phyloP scores from a whole-genome alignment of 2,797 vertebrate genomes.

The Oryzias sinensis region DNA sequence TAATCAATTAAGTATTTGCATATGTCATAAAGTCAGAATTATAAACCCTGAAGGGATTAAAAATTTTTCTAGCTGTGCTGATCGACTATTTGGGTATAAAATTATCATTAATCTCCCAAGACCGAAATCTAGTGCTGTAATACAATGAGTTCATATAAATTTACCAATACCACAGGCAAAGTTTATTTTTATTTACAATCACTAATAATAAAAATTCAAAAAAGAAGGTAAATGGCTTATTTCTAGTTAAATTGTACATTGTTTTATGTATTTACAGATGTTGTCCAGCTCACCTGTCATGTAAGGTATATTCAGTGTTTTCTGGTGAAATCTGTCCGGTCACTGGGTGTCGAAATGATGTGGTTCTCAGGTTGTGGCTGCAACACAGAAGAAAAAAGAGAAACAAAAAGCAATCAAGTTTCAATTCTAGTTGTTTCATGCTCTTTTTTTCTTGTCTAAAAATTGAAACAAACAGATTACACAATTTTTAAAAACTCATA shows the following conservation, averaged over 20 bases:
- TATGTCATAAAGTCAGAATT: too few species aligned
- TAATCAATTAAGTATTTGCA: too few species aligned
- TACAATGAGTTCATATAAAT: too few species aligned
- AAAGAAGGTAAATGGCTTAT: not conserved
- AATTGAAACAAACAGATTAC: constrained; percentile 4
- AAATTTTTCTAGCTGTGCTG: too few species aligned
- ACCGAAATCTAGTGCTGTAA: too few species aligned
- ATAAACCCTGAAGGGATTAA: too few species aligned
- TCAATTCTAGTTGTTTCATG: constrained; percentile 3
- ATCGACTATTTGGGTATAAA: too few species aligned
- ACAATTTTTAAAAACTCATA: constrained; percentile 22
- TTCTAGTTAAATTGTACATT: constrained; percentile 16
- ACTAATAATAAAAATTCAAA: not conserved
- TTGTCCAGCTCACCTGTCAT: constrained; percentile 86
- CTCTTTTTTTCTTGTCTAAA: constrained; percentile 9
- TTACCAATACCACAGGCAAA: too few species aligned
- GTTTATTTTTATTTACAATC: too few species aligned
- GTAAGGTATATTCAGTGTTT: constrained; percentile 93
- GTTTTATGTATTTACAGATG: constrained; percentile 3
- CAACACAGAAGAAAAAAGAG: constrained; percentile 42
- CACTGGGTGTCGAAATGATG: constrained; percentile 94
- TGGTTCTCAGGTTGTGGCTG: constrained; percentile 94
- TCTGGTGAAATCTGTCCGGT: constrained; percentile 95
- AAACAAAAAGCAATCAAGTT: constrained; percentile 32
- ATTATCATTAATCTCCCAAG: too few species aligned